Conservation (phyloP, 2,797 vertebrate species). For the Sebastes jordani region DNA sequence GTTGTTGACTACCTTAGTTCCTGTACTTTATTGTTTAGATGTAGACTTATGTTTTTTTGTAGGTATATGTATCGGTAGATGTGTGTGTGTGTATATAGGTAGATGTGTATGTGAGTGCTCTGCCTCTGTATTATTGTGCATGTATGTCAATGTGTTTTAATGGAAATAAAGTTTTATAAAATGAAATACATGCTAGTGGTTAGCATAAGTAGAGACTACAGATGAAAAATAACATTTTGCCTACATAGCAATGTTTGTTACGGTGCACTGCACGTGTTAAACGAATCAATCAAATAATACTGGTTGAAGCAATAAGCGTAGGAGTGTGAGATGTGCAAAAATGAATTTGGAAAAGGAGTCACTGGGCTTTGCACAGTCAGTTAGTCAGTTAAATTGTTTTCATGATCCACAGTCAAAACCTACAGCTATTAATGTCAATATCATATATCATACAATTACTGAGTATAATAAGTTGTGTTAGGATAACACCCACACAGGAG, state of each 20-base stretch:
- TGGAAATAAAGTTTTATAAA: neutral
- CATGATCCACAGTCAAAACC: too few relatives aligned
- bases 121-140: neutral
- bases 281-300: neutral
- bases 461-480: neutral
- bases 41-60: accelerated
- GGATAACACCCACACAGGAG: neutral
- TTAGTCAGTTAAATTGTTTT: neutral
- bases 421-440: neutral
- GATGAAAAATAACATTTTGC: neutral
- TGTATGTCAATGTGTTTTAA: neutral
- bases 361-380: neutral
- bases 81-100: too few relatives aligned
- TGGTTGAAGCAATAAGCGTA: neutral
- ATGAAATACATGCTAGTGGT: neutral
- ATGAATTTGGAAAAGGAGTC: neutral
- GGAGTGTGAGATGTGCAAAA: neutral
- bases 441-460: neutral
- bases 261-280: neutral
- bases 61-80: too few relatives aligned
- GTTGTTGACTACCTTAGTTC: neutral
- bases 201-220: neutral
- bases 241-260: neutral
- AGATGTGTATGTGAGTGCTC: neutral
- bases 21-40: neutral